These are phyloP conservation scores for Diabrotica balteata DNA, from an alignment of 2,888 invertebrate genomes.

Conservation along the genomic window DNA sequence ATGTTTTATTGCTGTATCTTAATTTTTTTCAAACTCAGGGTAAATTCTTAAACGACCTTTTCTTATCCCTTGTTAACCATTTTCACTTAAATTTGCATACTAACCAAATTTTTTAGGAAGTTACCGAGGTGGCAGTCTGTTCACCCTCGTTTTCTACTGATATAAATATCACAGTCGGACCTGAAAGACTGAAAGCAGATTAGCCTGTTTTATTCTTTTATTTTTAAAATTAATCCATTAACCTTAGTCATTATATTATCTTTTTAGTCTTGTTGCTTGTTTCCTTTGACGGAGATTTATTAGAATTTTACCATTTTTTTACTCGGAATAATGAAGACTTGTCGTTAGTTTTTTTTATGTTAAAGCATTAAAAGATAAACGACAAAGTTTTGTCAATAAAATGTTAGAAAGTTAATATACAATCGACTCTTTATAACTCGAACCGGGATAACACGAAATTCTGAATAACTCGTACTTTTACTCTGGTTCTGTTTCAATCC, in stretches of 20 bases:
- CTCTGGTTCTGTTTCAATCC: too few species aligned
- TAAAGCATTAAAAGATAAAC: too few species aligned
- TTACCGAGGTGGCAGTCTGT: conserved; percentile 35
- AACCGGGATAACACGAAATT: too few species aligned
- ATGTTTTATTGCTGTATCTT: too few species aligned
- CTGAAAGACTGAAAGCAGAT: conserved; percentile 28
- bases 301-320: conserved; percentile 2
- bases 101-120: conserved; percentile 43
- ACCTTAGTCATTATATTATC: conserved; percentile 24
- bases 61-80: conserved; percentile 41
- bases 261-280: conserved; percentile 19
- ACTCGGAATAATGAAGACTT: conserved; percentile 1
- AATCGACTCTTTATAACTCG: too few species aligned
- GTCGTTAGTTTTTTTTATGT: neutral
- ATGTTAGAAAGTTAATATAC: too few species aligned
- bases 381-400: too few species aligned
- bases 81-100: conserved; percentile 41
- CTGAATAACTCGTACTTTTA: too few species aligned
- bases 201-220: conserved; percentile 15
- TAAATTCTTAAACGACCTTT: conserved; percentile 4
- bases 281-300: conserved; percentile 4
- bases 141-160: conserved; percentile 27
- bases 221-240: conserved; percentile 25
- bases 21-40: neutral
- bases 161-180: conserved; percentile 33